Percentiles rank a stretch among this genome's conserved stretches.
These are phyloP conservation scores for Vidua chalybeata DNA, from an alignment of 2,113 vertebrate species.

Conservation along the genomic window DNA sequence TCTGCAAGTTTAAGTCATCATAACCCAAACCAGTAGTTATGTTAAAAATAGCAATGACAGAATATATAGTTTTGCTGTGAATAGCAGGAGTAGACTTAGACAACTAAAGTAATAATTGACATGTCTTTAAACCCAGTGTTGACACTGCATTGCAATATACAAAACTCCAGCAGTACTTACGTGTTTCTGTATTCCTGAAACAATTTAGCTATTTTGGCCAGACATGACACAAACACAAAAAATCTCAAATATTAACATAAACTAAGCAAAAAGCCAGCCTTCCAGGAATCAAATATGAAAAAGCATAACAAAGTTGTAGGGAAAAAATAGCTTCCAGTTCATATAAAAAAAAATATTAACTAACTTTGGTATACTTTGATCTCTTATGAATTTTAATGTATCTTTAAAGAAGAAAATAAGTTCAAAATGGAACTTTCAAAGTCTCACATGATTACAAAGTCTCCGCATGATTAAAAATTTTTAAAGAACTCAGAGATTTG, in stretches of 20 bases:
- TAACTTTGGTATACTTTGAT: background rate
- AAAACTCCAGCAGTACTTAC: background rate
- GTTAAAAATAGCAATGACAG: background rate
- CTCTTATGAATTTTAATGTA: background rate
- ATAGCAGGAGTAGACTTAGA: background rate
- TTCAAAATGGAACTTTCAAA: background rate
- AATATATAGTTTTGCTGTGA: background rate
- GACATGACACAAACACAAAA: background rate
- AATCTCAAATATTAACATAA: background rate
- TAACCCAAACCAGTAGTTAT: background rate
- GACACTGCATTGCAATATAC: accelerated
- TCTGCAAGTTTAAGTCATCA: background rate
- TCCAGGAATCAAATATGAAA: background rate
- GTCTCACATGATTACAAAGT: background rate
- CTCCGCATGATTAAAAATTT: background rate
- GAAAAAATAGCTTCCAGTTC: background rate
- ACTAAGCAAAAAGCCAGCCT: background rate
- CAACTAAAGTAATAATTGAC: background rate
- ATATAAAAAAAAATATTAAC: background rate
- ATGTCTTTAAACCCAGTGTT: background rate
- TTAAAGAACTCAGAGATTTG: background rate
- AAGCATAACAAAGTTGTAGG: background rate
- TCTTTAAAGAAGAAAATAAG: background rate
- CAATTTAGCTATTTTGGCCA: background rate
- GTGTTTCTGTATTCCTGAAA: background rate